Base-by-base conservation (phyloP, 2,797 vertebrate species). In the Silurus aristotelis region DNA sequence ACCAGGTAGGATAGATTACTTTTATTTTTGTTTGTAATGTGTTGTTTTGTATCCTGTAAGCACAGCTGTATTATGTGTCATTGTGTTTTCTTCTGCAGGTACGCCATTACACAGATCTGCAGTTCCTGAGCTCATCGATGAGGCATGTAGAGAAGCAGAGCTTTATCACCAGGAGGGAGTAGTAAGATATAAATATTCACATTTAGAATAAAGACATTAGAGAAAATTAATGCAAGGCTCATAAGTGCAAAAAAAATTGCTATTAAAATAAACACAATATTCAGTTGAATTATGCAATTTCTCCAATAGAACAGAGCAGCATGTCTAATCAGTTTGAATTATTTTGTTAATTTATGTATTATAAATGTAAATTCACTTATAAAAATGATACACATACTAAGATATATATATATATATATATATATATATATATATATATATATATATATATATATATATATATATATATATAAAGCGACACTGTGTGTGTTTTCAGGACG, bases 131-230 rank as follows among this genome's bases (percentile, higher is more conserved):
- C 96, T 98, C 83, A 90, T 89, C 1, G 94, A 97, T 52, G 91
- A 94, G 83, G 96, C 96, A 0, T 96, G 96, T 87, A 86, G 81
- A 83, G 96, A 98, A 86, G 97, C 96, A 58, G 94, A 92, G 14
- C 84, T 93, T 73, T 97, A 97, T 90, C 92, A 81, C 3, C 90
- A 94, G 46, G 95, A 95, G 31, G 96, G 96, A 83, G 87, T 97
- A 83, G 97, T 97, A 94, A 71, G 22, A 55, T 48, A 55, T 27
- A 7, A 56, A 55, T 27, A 31, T 31, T 31, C 58, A 77, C 9
- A 70, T 19, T 38, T 38, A 22, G 19, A 46, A 17, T 71, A 71
- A 68, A 71, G 2, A 76, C 52, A 17, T 55, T 25, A 3, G 2
- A 2, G 13, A 20, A 48, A 72, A 48, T n/a, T 52, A 12, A 73